Percentiles rank a stretch among this genome's conserved stretches.
phyloP scores from a whole-genome alignment of 53 echinoderm and acorn worm genomes.

The Holothuria scabra region DNA sequence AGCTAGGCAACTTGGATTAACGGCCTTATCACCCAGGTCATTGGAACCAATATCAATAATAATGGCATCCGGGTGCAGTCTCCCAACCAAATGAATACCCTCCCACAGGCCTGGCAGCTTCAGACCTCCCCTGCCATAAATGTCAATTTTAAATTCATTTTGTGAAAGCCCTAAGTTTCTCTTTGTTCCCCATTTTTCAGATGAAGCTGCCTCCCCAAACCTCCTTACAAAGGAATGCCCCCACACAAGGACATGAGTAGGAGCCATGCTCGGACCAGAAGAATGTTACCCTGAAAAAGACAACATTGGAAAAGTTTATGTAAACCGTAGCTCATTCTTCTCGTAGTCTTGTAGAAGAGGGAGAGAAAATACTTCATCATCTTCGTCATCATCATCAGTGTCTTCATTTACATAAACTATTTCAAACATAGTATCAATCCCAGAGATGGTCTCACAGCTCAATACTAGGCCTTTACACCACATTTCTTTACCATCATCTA shows the following conservation, averaged over 20 bases:
- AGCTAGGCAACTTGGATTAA: background rate
- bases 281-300: background rate
- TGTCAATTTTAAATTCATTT: background rate
- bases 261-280: background rate
- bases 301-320: background rate
- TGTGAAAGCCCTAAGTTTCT: background rate
- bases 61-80: too few species aligned
- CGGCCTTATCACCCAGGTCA: too few species aligned
- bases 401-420: too few species aligned
- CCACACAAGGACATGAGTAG: background rate
- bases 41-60: too few species aligned
- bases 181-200: background rate
- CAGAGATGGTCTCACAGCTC: background rate
- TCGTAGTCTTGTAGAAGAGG: conserved; percentile 12
- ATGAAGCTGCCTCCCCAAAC: too few species aligned
- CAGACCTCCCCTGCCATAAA: background rate
- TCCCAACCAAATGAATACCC: background rate
- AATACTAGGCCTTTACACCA: conserved; percentile 20
- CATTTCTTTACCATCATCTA: background rate
- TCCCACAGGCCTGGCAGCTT: too few species aligned
- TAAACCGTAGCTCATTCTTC: conserved; percentile 12
- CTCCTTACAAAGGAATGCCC: conserved; percentile 5
- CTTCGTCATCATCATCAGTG: too few species aligned
- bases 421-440: background rate
- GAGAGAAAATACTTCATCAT: too few species aligned